Evolutionary conservation across 2,797 vertebrate species (phyloP).

Genomic region (Centropyge bicolor): DNA sequence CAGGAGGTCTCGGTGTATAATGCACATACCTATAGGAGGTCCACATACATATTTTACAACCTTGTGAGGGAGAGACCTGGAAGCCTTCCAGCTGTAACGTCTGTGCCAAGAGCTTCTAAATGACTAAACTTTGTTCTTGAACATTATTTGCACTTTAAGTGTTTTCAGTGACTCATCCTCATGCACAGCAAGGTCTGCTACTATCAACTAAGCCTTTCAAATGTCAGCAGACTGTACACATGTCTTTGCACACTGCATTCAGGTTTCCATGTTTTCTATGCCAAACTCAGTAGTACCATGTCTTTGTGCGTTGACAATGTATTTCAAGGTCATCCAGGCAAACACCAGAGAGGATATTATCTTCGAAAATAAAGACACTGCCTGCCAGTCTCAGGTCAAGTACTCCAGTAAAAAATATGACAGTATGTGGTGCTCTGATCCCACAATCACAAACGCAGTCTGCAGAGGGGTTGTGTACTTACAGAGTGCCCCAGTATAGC

Average conservation of each 20-base stretch:
- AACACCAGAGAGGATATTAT: background rate
- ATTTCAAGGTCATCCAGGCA: slow-evolving; percentile 13
- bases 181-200: slow-evolving; percentile 10
- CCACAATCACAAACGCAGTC: background rate
- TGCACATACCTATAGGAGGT: slow-evolving; percentile 33
- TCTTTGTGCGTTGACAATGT: background rate
- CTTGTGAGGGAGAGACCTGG: slow-evolving; percentile 23
- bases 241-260: slow-evolving; percentile 16
- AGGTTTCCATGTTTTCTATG: slow-evolving; percentile 2
- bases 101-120: slow-evolving; percentile 22
- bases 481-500: slow-evolving; percentile 93
- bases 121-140: slow-evolving; percentile 39
- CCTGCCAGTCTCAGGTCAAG: background rate
- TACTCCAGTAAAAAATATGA: background rate
- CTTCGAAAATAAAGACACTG: background rate
- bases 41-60: slow-evolving; percentile 36
- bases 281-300: background rate
- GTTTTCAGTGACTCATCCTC: slow-evolving; percentile 52
- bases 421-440: background rate
- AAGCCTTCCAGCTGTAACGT: slow-evolving; percentile 29
- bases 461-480: slow-evolving; percentile 75
- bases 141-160: slow-evolving; percentile 42
- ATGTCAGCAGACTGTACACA: slow-evolving; percentile 14
- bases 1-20: slow-evolving; percentile 22
- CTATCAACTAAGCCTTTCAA: slow-evolving; percentile 26